Conservation (phyloP, 2,888 invertebrate genomes). For the Lasioglossum pauxillum region DNA sequence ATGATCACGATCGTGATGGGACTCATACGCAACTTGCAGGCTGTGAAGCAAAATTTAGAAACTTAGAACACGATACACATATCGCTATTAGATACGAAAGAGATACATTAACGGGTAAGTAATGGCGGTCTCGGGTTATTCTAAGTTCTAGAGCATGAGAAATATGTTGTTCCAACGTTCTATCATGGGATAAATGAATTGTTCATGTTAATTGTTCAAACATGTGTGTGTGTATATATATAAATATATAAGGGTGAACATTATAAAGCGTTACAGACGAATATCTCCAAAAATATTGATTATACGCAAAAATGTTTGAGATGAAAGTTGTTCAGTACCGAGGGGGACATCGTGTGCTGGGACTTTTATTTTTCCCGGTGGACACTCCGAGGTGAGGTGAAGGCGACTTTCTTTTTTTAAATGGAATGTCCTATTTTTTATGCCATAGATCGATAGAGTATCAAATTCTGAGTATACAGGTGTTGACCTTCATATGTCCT, state of each 20-base stretch:
- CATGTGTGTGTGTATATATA: neutral
- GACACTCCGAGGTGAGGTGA: too few relatives aligned
- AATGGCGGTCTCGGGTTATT: neutral
- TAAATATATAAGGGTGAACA: neutral
- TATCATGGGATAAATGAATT: neutral
- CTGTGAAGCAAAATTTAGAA: slow-evolving; percentile 98
- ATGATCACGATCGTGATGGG: slow-evolving; percentile 99
- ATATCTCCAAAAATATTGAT: too few relatives aligned
- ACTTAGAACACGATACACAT: slow-evolving; percentile 95
- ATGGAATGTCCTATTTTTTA: too few relatives aligned
- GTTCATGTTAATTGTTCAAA: slow-evolving; percentile 7
- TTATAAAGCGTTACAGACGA: too few relatives aligned
- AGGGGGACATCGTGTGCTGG: too few relatives aligned
- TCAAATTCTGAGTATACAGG: too few relatives aligned
- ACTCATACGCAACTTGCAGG: slow-evolving; percentile 99
- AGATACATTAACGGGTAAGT: slow-evolving; percentile 92
- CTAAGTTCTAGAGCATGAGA: slow-evolving; percentile 14
- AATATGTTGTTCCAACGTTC: slow-evolving; percentile 14
- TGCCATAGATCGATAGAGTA: too few relatives aligned
- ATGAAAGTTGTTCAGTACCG: too few relatives aligned
- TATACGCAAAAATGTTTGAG: too few relatives aligned
- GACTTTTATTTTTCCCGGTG: too few relatives aligned
- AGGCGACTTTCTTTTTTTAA: too few relatives aligned
- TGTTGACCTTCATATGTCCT: too few relatives aligned
- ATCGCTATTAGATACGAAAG: slow-evolving; percentile 96